Evolutionary conservation across 2,113 vertebrate genomes (phyloP).

Genomic region (Cepphus grylle): DNA sequence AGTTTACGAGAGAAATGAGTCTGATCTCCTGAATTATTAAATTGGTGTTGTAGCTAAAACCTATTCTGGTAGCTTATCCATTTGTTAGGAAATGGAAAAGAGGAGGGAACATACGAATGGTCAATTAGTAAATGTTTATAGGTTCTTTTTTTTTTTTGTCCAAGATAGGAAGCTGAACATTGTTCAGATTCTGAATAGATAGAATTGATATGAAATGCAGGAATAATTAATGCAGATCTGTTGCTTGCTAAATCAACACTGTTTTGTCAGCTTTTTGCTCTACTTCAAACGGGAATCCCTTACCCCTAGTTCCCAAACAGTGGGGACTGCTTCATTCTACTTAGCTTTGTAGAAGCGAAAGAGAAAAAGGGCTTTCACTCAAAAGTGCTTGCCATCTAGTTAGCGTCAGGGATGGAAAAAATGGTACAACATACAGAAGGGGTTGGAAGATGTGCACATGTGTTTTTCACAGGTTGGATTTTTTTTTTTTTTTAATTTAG

Average conservation of each 20-base stretch:
- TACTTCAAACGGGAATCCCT: neutral
- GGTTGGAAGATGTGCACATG: neutral
- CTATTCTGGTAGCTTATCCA: neutral
- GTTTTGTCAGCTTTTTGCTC: neutral
- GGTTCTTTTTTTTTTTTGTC: neutral
- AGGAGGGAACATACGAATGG: neutral
- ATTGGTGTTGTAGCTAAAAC: neutral
- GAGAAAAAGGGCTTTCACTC: neutral
- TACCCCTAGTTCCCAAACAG: neutral
- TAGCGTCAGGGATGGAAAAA: neutral
- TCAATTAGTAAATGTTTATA: neutral
- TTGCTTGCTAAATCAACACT: neutral
- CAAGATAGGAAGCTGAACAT: neutral
- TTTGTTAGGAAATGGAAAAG: neutral
- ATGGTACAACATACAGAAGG: neutral
- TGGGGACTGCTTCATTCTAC: neutral
- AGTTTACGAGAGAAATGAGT: neutral
- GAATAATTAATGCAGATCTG: neutral
- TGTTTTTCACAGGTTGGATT: neutral
- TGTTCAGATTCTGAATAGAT: neutral
- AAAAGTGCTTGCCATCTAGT: neutral
- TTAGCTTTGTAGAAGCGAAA: neutral
- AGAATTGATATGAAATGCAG: neutral
- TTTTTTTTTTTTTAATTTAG: neutral
- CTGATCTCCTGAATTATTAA: neutral